A percentile compares a stretch with the other conserved stretches of the same genome.
Evolutionary conservation across 2,113 vertebrate species (phyloP).

Genomic region (Nesogale talazaci): DNA sequence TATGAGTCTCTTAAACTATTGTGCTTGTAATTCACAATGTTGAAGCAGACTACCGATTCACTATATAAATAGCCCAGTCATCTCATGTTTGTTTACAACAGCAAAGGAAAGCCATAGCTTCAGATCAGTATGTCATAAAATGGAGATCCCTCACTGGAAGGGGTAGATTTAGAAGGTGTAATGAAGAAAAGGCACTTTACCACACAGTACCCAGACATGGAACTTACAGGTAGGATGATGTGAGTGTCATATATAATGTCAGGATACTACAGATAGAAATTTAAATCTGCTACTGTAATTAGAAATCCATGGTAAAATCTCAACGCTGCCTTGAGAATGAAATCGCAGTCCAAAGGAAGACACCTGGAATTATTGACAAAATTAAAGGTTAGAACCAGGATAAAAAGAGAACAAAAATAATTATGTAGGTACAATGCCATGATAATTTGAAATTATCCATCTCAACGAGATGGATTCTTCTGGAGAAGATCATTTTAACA

Average conservation of each 20-base stretch:
- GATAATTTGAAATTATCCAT: constrained; percentile 42
- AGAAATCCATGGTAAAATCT: constrained; percentile 49
- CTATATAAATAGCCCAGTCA: constrained; percentile 76
- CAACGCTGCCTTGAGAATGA: constrained; percentile 47
- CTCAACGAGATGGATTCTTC: not conserved
- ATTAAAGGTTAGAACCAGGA: constrained; percentile 36
- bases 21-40: constrained; percentile 67
- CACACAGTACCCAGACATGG: not conserved
- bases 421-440: not conserved
- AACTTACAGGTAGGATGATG: constrained; percentile 39
- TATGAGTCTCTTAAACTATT: constrained; percentile 70
- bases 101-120: constrained; percentile 71
- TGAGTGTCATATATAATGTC: too few species aligned
- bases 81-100: constrained; percentile 74
- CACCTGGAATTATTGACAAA: constrained; percentile 37
- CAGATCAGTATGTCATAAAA: constrained; percentile 74
- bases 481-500: constrained; percentile 20
- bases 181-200: constrained; percentile 45
- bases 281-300: constrained; percentile 20
- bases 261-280: constrained; percentile 27
- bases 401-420: not conserved
- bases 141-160: constrained; percentile 68
- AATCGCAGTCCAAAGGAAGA: not conserved
- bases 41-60: constrained; percentile 75
- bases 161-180: constrained; percentile 69